phyloP scores from a whole-genome alignment of 2,113 vertebrate species.

The Uria lomvia region DNA sequence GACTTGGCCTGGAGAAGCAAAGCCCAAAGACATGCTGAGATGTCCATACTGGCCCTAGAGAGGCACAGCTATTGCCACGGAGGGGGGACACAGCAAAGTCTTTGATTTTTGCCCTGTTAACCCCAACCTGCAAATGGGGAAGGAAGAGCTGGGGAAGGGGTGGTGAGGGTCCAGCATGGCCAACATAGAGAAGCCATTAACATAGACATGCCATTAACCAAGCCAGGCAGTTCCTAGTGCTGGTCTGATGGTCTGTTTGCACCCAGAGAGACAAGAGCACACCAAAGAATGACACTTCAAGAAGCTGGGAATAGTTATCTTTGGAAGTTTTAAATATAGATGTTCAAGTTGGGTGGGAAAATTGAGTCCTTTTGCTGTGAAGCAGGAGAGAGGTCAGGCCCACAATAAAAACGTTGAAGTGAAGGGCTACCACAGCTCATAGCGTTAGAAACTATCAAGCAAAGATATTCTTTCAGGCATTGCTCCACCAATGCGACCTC shows the following conservation, averaged over 20 bases:
- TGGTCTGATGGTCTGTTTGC: background rate
- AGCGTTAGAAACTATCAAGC: background rate
- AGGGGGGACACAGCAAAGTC: background rate
- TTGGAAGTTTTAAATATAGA: background rate
- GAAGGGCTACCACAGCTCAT: background rate
- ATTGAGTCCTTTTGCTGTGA: background rate
- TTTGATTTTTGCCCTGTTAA: background rate
- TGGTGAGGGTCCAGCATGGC: background rate
- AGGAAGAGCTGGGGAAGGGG: background rate
- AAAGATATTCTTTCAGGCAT: background rate
- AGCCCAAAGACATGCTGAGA: background rate
- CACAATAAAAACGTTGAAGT: background rate
- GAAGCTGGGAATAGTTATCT: background rate
- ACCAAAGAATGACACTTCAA: background rate
- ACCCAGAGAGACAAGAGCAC: background rate
- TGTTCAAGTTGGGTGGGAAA: background rate
- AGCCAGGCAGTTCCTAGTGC: background rate
- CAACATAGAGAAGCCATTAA: background rate
- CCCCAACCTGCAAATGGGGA: background rate
- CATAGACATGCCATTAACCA: background rate
- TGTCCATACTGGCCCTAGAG: no score
- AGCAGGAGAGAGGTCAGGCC: background rate
- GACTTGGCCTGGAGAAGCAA: background rate
- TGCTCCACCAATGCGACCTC: rapidly evolving
- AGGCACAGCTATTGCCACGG: background rate